Conservation (phyloP, 2,888 invertebrate genomes). For the Bursaphelenchus okinawaensis region DNA sequence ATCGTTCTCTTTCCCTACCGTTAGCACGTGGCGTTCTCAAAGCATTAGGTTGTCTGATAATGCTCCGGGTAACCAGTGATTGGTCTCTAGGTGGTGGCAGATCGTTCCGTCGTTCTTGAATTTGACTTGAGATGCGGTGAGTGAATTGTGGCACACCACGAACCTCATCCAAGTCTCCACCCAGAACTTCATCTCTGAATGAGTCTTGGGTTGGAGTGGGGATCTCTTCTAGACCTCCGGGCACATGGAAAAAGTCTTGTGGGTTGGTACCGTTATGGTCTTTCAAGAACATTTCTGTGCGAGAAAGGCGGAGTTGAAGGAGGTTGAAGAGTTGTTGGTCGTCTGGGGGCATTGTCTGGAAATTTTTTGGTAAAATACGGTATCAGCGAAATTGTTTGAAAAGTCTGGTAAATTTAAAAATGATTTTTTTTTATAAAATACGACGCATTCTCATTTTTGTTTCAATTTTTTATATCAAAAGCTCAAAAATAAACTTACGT, state of each 20-base stretch:
- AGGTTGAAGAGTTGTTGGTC: slow-evolving; percentile 33
- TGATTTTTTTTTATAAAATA: slow-evolving; percentile 1
- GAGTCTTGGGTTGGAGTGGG: neutral
- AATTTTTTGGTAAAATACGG: neutral
- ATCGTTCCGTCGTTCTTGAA: neutral
- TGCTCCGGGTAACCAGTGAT: neutral
- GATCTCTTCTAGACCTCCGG: neutral
- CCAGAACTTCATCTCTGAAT: neutral
- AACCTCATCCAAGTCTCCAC: neutral
- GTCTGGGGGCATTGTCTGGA: slow-evolving; percentile 33
- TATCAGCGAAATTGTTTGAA: too few relatives aligned
- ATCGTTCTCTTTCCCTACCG: neutral
- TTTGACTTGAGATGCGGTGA: neutral
- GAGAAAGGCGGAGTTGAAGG: slow-evolving; percentile 25
- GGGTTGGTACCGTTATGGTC: slow-evolving; percentile 12
- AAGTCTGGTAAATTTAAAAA: neutral
- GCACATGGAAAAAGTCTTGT: neutral
- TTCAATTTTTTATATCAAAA: neutral
- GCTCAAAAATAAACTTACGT: slow-evolving; percentile 10
- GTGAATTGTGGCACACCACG: neutral
- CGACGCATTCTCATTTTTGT: too few relatives aligned
- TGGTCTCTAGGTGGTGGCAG: neutral
- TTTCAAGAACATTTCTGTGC: slow-evolving; percentile 18
- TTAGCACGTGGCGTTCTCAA: neutral
- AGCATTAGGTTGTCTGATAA: neutral